Base-by-base conservation (phyloP, 2,888 invertebrate genomes). In the Ophonus ardosiacus region DNA sequence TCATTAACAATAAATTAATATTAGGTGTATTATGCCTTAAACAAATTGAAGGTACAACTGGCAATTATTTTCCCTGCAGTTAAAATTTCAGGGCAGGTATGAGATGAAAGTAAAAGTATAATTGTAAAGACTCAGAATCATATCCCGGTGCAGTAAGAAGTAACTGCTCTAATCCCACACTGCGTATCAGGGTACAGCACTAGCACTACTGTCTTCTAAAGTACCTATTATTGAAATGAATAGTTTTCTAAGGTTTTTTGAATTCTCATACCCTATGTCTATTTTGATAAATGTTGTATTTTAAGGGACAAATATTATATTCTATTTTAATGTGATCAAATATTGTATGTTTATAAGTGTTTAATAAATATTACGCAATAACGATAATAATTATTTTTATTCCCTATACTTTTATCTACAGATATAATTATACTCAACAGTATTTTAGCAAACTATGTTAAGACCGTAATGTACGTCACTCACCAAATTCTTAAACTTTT, bases 151-250 rank as follows among this genome's bases (percentile, higher is more conserved):
- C 43, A 51, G 43, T 51, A 51, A 51, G 56, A 78, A 78, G 57
- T 78, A 78, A 78, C 78, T 78, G 78, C 63, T 51, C 76, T 82
- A 71, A 59, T 82, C 81, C 78, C 76, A 81, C 81, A 76, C 76
- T 76, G 43, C 81, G 85, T 86, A 88, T 87, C 88, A 88, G 88
- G 88, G 88, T 88, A 88, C 86, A 87, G 87, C 88, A 89, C 88
- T 87, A 87, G 87, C 88, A 89, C 88, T 87, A 86, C 84, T 78
- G 78, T 84, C 78, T 78, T 84, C 78, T 84, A 78, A 78, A 84
- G 78, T 84, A 84, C 84, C 84, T 84, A 83, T 24, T 74, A 84
- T 65, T 65, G 38, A 84, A 84, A 84, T 78, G 78, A 78, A 38
- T 84, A 84, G 84, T 84, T 84, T 84, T 78, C 76, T 84, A 84